Evolutionary conservation across 2,113 vertebrate species (phyloP), one percentile per base, ranked within the genome.

Genomic region (Periophthalmus modestus): DNA sequence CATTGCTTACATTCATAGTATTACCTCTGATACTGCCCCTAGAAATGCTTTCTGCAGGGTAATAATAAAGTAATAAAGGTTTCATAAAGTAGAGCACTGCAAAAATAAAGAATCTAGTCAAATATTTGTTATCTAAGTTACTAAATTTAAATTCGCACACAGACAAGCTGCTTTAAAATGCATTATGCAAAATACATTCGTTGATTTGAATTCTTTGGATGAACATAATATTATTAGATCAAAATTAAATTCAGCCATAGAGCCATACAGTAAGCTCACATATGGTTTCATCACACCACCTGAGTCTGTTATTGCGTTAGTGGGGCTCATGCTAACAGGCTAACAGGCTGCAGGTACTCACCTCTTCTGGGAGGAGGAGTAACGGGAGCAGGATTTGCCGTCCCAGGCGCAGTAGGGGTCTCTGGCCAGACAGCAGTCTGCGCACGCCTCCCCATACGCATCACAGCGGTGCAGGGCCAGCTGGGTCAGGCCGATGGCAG

Each of bases 391-490:
- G 85, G 96, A 95, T 33, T 96, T 97, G 74, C 98, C 98, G 0
- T 99, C 98, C 98, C 98, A 99, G 86, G 98, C 98, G 0, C 98
- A 99, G 91, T 99, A 99, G 0, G 98, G 98, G 75, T 99, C 98
- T 61, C 97, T 91, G 21, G 98, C 98, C 14, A 99, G 93, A 83
- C 98, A 99, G 94, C 98, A 99, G 91, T 99, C 98, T 0, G 98
- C 97, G 0, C 98, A 99, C 34, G 94, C 98, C 24, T 96, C 96
- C 0, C 98, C 98, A 0, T 99, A 99, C 0, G 96, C 93, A 0
- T 97, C 95, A 0, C 98, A 99, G 50, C 98, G 95, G 85, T 99
- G 98, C 59, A 98, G 95, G 21, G 97, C 95, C 85, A 99, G 81
- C 87, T 99, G 98, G 2, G 97, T 98, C 84, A 99, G 95, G 0